phyloP scores from a whole-genome alignment of 2,888 invertebrate genomes.

The Melikaiella ostensackeni region DNA sequence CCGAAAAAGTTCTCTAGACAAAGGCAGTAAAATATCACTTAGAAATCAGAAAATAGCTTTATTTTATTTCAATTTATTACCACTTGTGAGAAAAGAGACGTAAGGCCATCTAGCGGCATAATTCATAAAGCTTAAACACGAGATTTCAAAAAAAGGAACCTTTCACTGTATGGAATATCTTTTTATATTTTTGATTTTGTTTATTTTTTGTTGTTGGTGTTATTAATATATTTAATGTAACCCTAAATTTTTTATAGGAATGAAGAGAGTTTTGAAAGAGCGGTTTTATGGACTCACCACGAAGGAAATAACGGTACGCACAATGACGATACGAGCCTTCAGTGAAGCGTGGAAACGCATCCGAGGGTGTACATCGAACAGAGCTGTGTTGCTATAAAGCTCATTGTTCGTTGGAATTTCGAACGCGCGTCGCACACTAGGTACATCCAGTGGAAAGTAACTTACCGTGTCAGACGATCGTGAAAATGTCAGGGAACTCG shows the following conservation, averaged over 20 bases:
- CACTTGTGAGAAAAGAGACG: not conserved
- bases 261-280: not conserved
- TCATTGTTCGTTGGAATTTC: constrained; percentile 54
- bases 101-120: too few relatives aligned
- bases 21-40: constrained; percentile 22
- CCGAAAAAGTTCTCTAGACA: constrained; percentile 6
- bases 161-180: too few relatives aligned
- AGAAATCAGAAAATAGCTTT: not conserved
- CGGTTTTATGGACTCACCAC: constrained; percentile 5
- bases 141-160: too few relatives aligned
- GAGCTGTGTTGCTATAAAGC: constrained; percentile 8
- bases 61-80: not conserved
- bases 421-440: constrained; percentile 47
- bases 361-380: not conserved
- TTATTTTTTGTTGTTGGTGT: too few relatives aligned
- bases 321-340: constrained; percentile 25
- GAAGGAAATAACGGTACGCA: constrained; percentile 12
- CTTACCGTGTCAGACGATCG: constrained; percentile 52
- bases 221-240: too few relatives aligned
- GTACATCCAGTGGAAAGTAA: constrained; percentile 52
- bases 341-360: constrained; percentile 26
- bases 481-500: constrained; percentile 41
- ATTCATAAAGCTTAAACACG: too few relatives aligned
- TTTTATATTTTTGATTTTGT: not conserved
- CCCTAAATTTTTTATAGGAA: constrained; percentile 13